phyloP scores from a whole-genome alignment of 1,140 invertebrate genomes.

The Scaptomyza hsui region DNA sequence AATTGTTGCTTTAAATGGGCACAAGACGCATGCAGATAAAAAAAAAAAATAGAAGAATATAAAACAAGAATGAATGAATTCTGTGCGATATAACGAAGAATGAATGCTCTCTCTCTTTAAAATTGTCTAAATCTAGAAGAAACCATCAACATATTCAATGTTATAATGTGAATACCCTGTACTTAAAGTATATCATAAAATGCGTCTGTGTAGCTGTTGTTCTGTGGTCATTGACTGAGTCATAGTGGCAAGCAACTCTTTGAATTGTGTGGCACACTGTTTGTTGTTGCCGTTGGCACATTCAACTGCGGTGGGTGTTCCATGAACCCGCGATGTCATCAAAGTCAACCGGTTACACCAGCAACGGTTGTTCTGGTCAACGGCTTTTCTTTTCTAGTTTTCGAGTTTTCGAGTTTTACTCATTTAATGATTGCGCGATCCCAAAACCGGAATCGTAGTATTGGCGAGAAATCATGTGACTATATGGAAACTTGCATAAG shows the following conservation, averaged over 20 bases:
- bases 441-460: constrained; percentile 64
- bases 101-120: constrained; percentile 15
- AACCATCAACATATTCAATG: no score
- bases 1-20: constrained; percentile 69
- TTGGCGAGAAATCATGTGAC: constrained; percentile 40
- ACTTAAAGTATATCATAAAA: background rate
- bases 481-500: background rate
- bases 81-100: background rate
- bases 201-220: constrained; percentile 8
- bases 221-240: constrained; percentile 36
- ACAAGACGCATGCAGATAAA: constrained; percentile 34
- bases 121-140: background rate
- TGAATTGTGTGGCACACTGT: constrained; percentile 28
- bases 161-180: background rate
- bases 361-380: constrained; percentile 41
- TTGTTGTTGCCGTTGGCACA: constrained; percentile 17
- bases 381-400: constrained; percentile 29
- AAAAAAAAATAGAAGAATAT: constrained; percentile 5
- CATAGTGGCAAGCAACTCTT: constrained; percentile 24
- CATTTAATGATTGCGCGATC: constrained; percentile 28
- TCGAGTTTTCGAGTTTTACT: constrained; percentile 27
- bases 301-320: constrained; percentile 29
- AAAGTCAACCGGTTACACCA: constrained; percentile 23
- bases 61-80: background rate
- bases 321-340: constrained; percentile 18